Evolutionary conservation across 2,113 vertebrate species (phyloP), one percentile per base, ranked within the genome.

Genomic region (Piaya cayana): DNA sequence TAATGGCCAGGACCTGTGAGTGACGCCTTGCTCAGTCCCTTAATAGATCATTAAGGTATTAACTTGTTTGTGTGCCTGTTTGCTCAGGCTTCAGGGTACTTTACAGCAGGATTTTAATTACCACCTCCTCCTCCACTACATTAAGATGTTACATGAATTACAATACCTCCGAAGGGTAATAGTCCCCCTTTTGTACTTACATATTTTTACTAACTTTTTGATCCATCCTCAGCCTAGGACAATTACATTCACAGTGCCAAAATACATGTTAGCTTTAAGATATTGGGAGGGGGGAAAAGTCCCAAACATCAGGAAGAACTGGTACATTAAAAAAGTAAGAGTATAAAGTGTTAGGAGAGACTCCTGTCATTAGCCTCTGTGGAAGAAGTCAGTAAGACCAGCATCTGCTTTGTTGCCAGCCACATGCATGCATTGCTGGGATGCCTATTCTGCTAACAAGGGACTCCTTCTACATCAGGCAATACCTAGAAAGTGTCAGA

Each of bases 341-440:
- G 27, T 14, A 34, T 37, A 49, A 74, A 75, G 4, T 4, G 6
- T 52, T 21, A 30, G 20, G 58, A 82, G 30, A 68, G 2, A 20
- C 6, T n/a, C 32, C 43, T 50, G 39, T 43, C 2, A 1, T 29
- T 21, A 47, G 37, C 12, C 15, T 77, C 39, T 37, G n/a, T 8
- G 37, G 82, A 64, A 49, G 16, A 9, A 1, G 2, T 50, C 27
- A 25, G 4, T 56, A 55, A n/a, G 27, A 74, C 9, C 47, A 60
- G 19, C 0, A 0, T 36, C 64, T 70, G 45, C 43, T 75, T 65
- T 74, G 2, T n/a, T 90, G 42, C n/a, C 42, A 80, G 56, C 6
- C 32, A n/a, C 49, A 27, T 1, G 1, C 0, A 0, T 27, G 26
- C 32, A n/a, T 50, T 4, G 6, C 2, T 0, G 45, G 30, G 26